Percentiles rank a stretch among this genome's conserved stretches.
These are phyloP conservation scores for Charaxes varanes DNA, from an alignment of 1,140 invertebrate genomes.

Conservation along the genomic window DNA sequence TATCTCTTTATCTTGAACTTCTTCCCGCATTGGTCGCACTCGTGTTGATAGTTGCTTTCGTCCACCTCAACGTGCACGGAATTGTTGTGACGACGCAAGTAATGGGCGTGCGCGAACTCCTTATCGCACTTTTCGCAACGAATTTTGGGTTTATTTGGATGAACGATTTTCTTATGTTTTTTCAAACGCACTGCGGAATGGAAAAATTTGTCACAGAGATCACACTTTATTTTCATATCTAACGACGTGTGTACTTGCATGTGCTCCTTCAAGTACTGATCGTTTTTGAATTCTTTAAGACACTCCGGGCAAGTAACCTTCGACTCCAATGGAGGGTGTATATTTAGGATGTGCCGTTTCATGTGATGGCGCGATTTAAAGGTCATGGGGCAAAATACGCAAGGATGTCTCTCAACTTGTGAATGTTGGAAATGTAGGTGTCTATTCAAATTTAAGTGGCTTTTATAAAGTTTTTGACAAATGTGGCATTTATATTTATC, in stretches of 20 bases:
- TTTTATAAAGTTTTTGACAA: slow-evolving; percentile 57
- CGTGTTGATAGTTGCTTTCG: slow-evolving; percentile 49
- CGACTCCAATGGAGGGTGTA: slow-evolving; percentile 62
- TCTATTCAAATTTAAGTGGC: slow-evolving; percentile 48
- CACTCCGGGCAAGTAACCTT: slow-evolving; percentile 61
- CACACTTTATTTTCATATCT: slow-evolving; percentile 59
- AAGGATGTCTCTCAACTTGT: slow-evolving; percentile 46
- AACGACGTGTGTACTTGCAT: slow-evolving; percentile 60
- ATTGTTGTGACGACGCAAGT: slow-evolving; percentile 51
- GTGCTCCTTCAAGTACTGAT: slow-evolving; percentile 61
- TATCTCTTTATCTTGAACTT: slow-evolving; percentile 61
- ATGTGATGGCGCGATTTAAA: slow-evolving; percentile 61
- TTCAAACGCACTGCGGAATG: slow-evolving; percentile 57
- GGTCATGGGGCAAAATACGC: slow-evolving; percentile 60
- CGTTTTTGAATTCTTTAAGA: slow-evolving; percentile 63
- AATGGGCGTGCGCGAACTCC: slow-evolving; percentile 59
- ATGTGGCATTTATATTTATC: slow-evolving; percentile 58
- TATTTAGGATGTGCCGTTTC: slow-evolving; percentile 59
- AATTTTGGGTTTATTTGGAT: slow-evolving; percentile 55
- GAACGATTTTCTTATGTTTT: slow-evolving; percentile 65
- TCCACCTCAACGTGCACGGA: slow-evolving; percentile 56
- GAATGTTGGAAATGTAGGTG: slow-evolving; percentile 57
- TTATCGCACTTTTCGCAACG: slow-evolving; percentile 61
- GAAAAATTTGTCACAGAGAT: slow-evolving; percentile 57
- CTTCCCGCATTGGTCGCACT: slow-evolving; percentile 58